These are phyloP conservation scores for Drosophila athabasca DNA, from an alignment of 1,140 invertebrate species.

Conservation along the genomic window DNA sequence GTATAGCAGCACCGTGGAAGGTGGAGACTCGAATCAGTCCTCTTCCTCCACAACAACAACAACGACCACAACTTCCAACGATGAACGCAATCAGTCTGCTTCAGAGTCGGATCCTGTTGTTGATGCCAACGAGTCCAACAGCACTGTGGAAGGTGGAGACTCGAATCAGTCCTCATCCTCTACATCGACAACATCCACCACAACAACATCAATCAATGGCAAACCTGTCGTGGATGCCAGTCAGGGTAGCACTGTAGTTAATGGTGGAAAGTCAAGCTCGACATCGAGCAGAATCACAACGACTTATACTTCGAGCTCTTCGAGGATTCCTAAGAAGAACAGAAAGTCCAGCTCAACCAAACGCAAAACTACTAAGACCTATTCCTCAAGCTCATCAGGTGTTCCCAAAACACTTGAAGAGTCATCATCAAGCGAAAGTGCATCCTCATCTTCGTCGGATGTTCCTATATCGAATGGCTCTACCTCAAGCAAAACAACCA, in stretches of 20 bases:
- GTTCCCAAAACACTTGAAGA: constrained; percentile 8
- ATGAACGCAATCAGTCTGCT: too few species aligned
- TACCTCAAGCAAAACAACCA: constrained; percentile 19
- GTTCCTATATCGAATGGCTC: constrained; percentile 8
- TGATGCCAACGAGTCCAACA: not conserved
- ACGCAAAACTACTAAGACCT: constrained; percentile 30
- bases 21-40: constrained; percentile 3
- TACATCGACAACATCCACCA: not conserved
- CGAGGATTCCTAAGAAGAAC: constrained; percentile 6
- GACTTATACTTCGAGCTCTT: constrained; percentile 9
- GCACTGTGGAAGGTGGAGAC: not conserved
- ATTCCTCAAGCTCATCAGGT: not conserved
- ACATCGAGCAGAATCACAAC: constrained; percentile 26
- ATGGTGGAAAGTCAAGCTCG: constrained; percentile 2
- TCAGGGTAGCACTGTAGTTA: not conserved
- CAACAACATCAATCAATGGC: not conserved
- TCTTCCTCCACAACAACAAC: constrained; percentile 4
- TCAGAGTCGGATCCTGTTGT: too few species aligned
- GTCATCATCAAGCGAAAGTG: constrained; percentile 6
- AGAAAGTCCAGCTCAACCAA: constrained; percentile 10
- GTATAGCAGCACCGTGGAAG: constrained; percentile 3
- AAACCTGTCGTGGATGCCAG: not conserved
- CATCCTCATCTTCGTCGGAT: not conserved
- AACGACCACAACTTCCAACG: constrained; percentile 1
- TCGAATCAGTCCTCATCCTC: not conserved